phyloP scores from a whole-genome alignment of 2,888 invertebrate species.

The Parnassius mnemosyne region DNA sequence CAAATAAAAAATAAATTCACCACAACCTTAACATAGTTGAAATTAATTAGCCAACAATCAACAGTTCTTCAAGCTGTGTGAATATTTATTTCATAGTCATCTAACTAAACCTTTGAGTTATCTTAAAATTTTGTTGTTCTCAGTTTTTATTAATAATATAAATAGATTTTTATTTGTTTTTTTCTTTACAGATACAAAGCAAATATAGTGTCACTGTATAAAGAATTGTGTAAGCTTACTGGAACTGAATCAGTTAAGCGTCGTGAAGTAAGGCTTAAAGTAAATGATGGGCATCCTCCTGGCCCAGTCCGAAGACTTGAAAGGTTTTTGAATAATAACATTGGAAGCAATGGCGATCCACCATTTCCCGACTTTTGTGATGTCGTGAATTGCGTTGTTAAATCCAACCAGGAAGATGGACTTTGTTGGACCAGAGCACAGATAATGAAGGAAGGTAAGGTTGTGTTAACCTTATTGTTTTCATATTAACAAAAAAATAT shows the following conservation, averaged over 20 bases:
- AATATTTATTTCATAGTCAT: no score
- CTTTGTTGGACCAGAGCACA: slow-evolving; percentile 44
- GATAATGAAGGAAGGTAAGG: slow-evolving; percentile 30
- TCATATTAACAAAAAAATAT: no score
- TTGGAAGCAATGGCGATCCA: slow-evolving; percentile 46
- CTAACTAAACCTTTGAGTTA: no score
- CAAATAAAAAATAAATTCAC: no score
- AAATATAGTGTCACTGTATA: slow-evolving; percentile 47
- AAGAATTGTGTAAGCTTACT: slow-evolving; percentile 47
- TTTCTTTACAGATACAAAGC: slow-evolving; percentile 48
- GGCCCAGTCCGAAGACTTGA: slow-evolving; percentile 57
- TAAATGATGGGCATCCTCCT: slow-evolving; percentile 43
- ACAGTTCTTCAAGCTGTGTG: no score
- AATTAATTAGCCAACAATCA: no score
- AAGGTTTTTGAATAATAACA: slow-evolving; percentile 48
- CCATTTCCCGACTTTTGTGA: slow-evolving; percentile 76
- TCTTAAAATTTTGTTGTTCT: no score
- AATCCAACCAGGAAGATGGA: slow-evolving; percentile 42
- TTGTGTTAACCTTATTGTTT: no score
- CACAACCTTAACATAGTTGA: no score
- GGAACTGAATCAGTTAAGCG: slow-evolving; percentile 42
- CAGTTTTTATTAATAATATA: no score
- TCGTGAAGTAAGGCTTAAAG: slow-evolving; percentile 44
- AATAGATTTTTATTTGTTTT: no score
- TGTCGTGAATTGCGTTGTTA: slow-evolving; percentile 52